Conservation (phyloP, 2,797 vertebrate genomes). For the Austrolebias charrua region DNA sequence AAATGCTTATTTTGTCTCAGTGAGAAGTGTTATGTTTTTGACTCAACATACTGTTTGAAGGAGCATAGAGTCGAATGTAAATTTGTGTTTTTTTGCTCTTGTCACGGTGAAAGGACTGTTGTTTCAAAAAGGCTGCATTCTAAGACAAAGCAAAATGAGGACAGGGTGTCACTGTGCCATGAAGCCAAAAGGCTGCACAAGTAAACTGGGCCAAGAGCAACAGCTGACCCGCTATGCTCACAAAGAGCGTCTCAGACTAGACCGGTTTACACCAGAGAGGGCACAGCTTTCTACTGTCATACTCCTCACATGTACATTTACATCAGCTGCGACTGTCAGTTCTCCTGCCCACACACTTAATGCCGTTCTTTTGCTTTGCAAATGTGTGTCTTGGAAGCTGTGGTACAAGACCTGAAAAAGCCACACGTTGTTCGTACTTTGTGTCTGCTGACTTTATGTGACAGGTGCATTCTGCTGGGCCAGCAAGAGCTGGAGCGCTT, state of each 20-base stretch:
- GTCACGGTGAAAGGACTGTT: conserved; percentile 49
- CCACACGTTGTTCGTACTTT: conserved; percentile 38
- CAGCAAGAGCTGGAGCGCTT: conserved; percentile 26
- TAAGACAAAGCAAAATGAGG: conserved; percentile 25
- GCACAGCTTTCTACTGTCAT: conserved; percentile 20
- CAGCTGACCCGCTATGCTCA: conserved; percentile 60
- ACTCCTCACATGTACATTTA: conserved; percentile 21
- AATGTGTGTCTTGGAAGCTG: conserved; percentile 15
- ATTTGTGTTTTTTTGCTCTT: conserved; percentile 38
- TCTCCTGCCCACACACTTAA: conserved; percentile 8
- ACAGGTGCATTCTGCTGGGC: conserved; percentile 66
- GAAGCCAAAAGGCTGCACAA: conserved; percentile 44
- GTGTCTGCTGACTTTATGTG: conserved; percentile 49
- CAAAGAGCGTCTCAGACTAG: conserved; percentile 46
- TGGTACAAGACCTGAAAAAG: conserved; percentile 29
- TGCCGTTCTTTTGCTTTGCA: conserved; percentile 19
- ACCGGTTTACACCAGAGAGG: conserved; percentile 13
- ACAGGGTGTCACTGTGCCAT: conserved; percentile 57
- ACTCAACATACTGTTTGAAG: conserved; percentile 42
- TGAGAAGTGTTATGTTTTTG: conserved; percentile 28
- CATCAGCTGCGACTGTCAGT: conserved; percentile 47
- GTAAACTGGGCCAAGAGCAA: conserved; percentile 55
- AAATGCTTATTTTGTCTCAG: conserved; percentile 40
- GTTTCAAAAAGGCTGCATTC: conserved; percentile 28
- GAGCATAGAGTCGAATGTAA: conserved; percentile 5